phyloP scores from a whole-genome alignment of 2,888 invertebrate genomes.

The Thysanoteuthis rhombus region DNA sequence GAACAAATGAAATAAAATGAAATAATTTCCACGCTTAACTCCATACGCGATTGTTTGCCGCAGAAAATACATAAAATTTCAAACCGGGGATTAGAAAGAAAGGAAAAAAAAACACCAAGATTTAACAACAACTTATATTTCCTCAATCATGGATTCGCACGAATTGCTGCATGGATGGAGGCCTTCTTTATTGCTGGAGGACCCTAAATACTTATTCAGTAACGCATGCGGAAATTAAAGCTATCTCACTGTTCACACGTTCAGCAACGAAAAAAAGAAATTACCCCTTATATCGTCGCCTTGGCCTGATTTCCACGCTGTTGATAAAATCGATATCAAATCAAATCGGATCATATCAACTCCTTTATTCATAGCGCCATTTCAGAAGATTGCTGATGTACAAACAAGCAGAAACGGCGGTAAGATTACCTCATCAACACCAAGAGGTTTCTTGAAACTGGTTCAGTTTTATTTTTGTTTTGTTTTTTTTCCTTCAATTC shows the following conservation, averaged over 20 bases:
- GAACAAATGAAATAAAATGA: not conserved
- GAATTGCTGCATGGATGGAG: not conserved
- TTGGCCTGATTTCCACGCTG: not conserved
- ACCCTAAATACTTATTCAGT: not conserved
- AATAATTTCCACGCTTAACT: not conserved
- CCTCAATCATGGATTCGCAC: not conserved
- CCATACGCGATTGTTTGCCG: not conserved
- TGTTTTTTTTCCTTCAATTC: too few species aligned
- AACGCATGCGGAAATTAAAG: not conserved
- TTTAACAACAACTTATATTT: not conserved
- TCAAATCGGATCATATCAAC: not conserved
- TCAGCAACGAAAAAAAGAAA: not conserved
- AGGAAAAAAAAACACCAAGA: too few species aligned
- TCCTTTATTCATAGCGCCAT: not conserved
- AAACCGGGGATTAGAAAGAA: too few species aligned
- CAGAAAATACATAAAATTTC: not conserved
- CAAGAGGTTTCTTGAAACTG: not conserved
- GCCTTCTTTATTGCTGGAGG: not conserved
- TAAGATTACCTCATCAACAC: not conserved
- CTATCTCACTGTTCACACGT: not conserved
- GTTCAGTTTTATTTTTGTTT: not conserved
- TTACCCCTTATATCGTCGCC: not conserved
- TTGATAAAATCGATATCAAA: not conserved
- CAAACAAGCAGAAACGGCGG: not conserved
- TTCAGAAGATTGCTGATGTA: not conserved